Evolutionary conservation across 2,113 vertebrate species (phyloP).

Genomic region (Epinephelus fuscoguttatus): DNA sequence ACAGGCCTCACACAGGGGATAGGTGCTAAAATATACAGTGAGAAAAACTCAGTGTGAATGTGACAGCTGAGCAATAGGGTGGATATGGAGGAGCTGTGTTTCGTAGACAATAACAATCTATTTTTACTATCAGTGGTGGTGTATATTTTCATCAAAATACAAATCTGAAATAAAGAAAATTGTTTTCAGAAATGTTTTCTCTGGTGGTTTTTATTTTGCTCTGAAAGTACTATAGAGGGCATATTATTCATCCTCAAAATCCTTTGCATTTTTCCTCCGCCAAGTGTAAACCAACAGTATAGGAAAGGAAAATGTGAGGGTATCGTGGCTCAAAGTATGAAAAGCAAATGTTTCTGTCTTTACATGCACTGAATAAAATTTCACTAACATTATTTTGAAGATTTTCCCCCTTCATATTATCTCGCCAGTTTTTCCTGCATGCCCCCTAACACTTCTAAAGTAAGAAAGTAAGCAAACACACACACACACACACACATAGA

Average conservation of each 20-base stretch:
- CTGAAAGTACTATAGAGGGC: neutral
- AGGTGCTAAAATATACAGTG: slow-evolving; percentile 86
- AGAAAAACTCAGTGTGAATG: slow-evolving; percentile 79
- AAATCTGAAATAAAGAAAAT: slow-evolving; percentile 34
- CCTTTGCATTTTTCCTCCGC: neutral
- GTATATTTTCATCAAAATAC: slow-evolving; percentile 34
- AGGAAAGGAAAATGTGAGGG: neutral
- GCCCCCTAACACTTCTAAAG: slow-evolving; percentile 1
- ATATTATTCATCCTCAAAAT: slow-evolving; percentile 13
- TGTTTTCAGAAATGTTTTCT: slow-evolving; percentile 16
- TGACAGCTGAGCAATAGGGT: slow-evolving; percentile 77
- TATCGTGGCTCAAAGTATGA: neutral
- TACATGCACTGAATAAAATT: neutral
- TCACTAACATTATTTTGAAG: neutral
- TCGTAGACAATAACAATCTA: slow-evolving; percentile 71
- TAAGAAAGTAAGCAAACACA: slow-evolving; percentile 1
- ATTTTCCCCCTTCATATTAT: neutral
- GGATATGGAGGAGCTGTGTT: slow-evolving; percentile 50
- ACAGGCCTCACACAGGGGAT: slow-evolving; percentile 68
- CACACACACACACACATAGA: slow-evolving; percentile 72
- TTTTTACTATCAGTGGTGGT: slow-evolving; percentile 51
- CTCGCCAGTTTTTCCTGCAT: neutral
- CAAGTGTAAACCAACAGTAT: neutral
- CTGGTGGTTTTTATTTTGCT: neutral
- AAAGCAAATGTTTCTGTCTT: slow-evolving; percentile 2